Percentiles rank a stretch among this genome's conserved stretches.
phyloP scores from a whole-genome alignment of 2,797 vertebrate genomes.

The Syndactyla subalaris region DNA sequence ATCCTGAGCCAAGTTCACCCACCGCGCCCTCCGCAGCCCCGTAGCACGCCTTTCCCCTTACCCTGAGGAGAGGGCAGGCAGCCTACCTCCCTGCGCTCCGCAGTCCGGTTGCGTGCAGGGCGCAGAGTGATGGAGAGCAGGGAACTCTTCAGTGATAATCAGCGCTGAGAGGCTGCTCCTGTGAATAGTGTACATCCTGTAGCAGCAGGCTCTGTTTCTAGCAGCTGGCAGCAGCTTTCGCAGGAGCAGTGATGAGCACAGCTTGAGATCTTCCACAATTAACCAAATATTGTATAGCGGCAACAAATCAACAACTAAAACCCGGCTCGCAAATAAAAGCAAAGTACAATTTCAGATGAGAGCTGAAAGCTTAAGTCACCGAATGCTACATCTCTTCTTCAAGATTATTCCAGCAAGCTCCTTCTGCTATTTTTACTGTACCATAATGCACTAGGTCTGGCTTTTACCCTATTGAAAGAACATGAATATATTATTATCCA shows the following conservation, averaged over 20 bases:
- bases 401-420: conserved; percentile 81
- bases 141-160: conserved; percentile 62
- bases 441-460: conserved; percentile 85
- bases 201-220: conserved; percentile 73
- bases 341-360: conserved; percentile 73
- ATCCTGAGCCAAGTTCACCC: conserved; percentile 20
- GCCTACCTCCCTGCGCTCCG: conserved; percentile 60
- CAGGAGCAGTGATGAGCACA: conserved; percentile 77
- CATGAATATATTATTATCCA: conserved; percentile 99
- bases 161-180: conserved; percentile 70
- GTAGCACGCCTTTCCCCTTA: not conserved
- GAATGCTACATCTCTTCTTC: conserved; percentile 72
- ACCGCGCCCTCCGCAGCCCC: not conserved
- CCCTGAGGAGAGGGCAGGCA: conserved; percentile 7
- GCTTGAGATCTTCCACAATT: conserved; percentile 81
- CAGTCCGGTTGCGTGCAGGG: conserved; percentile 56
- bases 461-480: conserved; percentile 91
- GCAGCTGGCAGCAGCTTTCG: conserved; percentile 73
- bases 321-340: conserved; percentile 61
- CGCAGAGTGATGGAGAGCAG: conserved; percentile 38
- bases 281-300: conserved; percentile 73
- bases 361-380: conserved; percentile 74
- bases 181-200: conserved; percentile 68
- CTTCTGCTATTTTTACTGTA: conserved; percentile 82
- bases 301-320: conserved; percentile 72